phyloP scores from a whole-genome alignment of 2,797 vertebrate genomes.

The Aselliscus stoliczkanus region DNA sequence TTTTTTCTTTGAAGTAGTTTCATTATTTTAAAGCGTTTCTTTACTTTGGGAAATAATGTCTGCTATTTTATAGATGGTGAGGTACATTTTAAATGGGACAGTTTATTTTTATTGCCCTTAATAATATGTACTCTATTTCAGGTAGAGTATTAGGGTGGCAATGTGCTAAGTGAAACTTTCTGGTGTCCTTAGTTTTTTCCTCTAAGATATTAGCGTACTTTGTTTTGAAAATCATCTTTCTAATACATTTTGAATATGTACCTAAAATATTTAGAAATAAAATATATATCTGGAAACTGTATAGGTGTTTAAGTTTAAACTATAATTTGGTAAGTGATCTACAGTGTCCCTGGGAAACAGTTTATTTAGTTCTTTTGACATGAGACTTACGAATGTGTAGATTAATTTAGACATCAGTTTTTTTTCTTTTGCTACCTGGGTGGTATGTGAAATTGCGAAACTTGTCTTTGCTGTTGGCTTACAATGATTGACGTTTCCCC shows the following conservation, averaged over 20 bases:
- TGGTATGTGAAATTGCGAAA: background rate
- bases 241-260: background rate
- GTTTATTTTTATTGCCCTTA: background rate
- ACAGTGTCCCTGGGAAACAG: background rate
- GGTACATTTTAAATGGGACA: background rate
- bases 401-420: background rate
- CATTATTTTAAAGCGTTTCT: background rate
- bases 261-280: constrained; percentile 22
- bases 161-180: background rate
- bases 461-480: background rate
- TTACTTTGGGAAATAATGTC: background rate
- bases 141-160: background rate
- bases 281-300: background rate
- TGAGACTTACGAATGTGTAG: background rate
- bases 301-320: constrained; percentile 8
- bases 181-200: background rate
- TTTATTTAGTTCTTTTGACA: constrained; percentile 10
- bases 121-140: background rate
- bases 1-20: background rate
- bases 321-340: constrained; percentile 14
- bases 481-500: background rate
- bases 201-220: background rate
- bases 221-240: constrained; percentile 19
- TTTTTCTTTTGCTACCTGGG: background rate
- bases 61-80: background rate